These are phyloP conservation scores for Rhinogobio ventralis DNA, from an alignment of 2,797 vertebrate species.

Conservation along the genomic window DNA sequence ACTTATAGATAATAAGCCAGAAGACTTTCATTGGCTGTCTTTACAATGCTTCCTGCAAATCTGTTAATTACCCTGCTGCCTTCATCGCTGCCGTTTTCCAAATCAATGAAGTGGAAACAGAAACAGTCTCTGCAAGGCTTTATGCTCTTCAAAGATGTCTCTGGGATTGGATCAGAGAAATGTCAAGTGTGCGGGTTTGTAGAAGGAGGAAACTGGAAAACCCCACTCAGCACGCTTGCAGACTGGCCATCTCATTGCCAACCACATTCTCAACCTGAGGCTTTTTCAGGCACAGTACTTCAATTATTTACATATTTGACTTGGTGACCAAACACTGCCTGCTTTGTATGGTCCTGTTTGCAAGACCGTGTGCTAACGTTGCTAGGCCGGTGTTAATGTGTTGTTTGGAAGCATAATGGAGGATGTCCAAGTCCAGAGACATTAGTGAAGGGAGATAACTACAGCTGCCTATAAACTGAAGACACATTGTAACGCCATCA, in stretches of 20 bases:
- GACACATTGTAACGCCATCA: slow-evolving; percentile 62
- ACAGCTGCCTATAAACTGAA: slow-evolving; percentile 61
- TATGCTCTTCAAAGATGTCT: slow-evolving; percentile 62
- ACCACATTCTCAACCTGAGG: slow-evolving; percentile 62
- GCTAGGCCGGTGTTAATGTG: slow-evolving; percentile 54
- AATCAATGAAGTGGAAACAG: slow-evolving; percentile 58
- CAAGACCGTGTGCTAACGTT: slow-evolving; percentile 61
- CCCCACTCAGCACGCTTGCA: slow-evolving; percentile 51
- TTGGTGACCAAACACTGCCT: slow-evolving; percentile 62
- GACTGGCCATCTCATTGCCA: slow-evolving; percentile 63
- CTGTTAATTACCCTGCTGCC: slow-evolving; percentile 66
- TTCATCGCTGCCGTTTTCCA: slow-evolving; percentile 57
- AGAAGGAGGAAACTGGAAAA: slow-evolving; percentile 67
- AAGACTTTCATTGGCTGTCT: slow-evolving; percentile 55
- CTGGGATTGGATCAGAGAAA: slow-evolving; percentile 69
- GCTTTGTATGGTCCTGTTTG: slow-evolving; percentile 60
- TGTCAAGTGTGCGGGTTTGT: slow-evolving; percentile 71
- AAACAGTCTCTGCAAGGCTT: slow-evolving; percentile 63
- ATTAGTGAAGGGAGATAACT: slow-evolving; percentile 5
- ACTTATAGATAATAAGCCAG: slow-evolving; percentile 60
- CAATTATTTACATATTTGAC: slow-evolving; percentile 73
- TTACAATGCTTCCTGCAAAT: slow-evolving; percentile 59
- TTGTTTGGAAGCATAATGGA: slow-evolving; percentile 19
- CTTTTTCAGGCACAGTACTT: slow-evolving; percentile 64
- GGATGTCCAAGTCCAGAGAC: not conserved